Percentiles rank a stretch among this genome's conserved stretches.
Evolutionary conservation across 2,888 invertebrate species (phyloP).

Genomic region (Acleris emargana): DNA sequence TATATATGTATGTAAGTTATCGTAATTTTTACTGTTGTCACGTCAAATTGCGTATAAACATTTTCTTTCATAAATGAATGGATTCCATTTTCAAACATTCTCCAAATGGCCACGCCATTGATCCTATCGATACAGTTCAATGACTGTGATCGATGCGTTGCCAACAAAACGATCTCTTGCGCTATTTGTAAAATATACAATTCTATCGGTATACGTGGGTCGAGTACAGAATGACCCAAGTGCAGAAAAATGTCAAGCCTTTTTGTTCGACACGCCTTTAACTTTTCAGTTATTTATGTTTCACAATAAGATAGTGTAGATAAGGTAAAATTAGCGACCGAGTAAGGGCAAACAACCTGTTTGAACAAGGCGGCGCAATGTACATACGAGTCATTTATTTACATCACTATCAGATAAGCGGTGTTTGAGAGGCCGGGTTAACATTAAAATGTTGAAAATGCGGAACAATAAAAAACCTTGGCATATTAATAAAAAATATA

Average conservation of each 20-base stretch:
- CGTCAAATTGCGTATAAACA: no score
- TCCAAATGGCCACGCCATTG: no score
- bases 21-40: no score
- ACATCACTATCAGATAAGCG: slow-evolving; percentile 27
- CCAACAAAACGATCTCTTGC: neutral
- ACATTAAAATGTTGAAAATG: slow-evolving; percentile 11
- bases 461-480: slow-evolving; percentile 1
- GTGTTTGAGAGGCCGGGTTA: slow-evolving; percentile 26
- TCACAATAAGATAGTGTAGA: slow-evolving; percentile 33
- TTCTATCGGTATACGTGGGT: neutral
- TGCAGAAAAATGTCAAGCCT: neutral
- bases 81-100: no score
- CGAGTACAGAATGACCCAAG: neutral
- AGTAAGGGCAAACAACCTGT: slow-evolving; percentile 26
- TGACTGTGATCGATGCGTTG: neutral
- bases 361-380: slow-evolving; percentile 25
- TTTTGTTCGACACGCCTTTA: slow-evolving; percentile 18
- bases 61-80: no score
- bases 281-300: slow-evolving; percentile 16
- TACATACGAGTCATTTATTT: slow-evolving; percentile 21
- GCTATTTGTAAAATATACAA: no score
- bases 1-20: no score
- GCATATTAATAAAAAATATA: neutral
- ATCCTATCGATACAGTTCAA: no score
- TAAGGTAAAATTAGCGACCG: slow-evolving; percentile 23